phyloP scores from a whole-genome alignment of 2,113 vertebrate genomes.

The Aegotheles bennettii region DNA sequence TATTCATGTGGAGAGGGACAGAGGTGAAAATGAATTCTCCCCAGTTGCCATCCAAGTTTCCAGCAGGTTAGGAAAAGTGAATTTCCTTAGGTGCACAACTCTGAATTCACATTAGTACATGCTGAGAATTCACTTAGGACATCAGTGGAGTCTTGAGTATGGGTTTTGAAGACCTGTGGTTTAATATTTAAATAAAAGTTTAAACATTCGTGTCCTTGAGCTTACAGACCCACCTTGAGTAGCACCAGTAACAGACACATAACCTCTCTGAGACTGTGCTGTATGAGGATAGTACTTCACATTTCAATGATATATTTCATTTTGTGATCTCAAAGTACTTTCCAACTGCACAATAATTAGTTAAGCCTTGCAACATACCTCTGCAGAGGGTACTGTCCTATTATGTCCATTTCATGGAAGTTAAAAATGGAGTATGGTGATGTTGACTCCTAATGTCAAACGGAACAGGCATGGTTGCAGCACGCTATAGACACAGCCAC shows the following conservation, averaged over 20 bases:
- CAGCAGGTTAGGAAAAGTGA: not conserved
- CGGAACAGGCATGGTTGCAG: not conserved
- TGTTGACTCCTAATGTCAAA: not conserved
- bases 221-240: not conserved
- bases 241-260: not conserved
- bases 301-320: not conserved
- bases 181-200: slow-evolving; percentile 16
- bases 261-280: not conserved
- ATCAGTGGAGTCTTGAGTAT: not conserved
- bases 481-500: not conserved
- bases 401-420: not conserved
- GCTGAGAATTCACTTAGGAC: not conserved
- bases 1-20: not conserved
- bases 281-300: not conserved
- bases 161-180: not conserved
- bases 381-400: not conserved
- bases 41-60: not conserved
- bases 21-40: not conserved
- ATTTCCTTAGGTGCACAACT: not conserved
- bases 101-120: not conserved
- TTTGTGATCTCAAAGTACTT: not conserved
- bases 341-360: not conserved
- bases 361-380: not conserved
- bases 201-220: not conserved
- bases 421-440: not conserved